A percentile compares a stretch with the other conserved stretches of the same genome.
These are phyloP conservation scores for Ciconia maguari DNA, from an alignment of 2,113 vertebrate genomes.

Conservation along the genomic window DNA sequence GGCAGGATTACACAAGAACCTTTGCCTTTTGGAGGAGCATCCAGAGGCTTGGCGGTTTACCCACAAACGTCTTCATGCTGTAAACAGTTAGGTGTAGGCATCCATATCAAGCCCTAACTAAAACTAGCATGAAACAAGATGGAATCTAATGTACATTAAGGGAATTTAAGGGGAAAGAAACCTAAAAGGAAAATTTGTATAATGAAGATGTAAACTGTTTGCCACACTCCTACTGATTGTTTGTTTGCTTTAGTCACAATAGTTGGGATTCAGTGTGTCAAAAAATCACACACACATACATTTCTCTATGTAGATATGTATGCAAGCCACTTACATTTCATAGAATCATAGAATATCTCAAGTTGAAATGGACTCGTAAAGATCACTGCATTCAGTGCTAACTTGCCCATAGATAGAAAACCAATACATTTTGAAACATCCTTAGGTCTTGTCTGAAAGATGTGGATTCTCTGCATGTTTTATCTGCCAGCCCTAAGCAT, in stretches of 20 bases:
- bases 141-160: accelerated
- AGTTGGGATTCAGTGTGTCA: neutral
- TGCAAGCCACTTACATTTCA: neutral
- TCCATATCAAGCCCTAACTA: neutral
- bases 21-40: neutral
- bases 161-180: neutral
- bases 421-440: neutral
- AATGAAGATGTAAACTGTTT: neutral
- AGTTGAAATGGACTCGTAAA: neutral
- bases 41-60: neutral
- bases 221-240: neutral
- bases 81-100: neutral
- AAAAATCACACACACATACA: neutral
- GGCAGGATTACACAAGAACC: neutral
- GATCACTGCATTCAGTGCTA: neutral
- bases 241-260: neutral
- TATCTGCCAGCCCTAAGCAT: neutral
- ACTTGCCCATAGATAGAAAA: neutral
- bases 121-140: neutral
- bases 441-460: neutral
- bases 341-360: neutral
- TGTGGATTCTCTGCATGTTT: neutral
- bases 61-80: neutral
- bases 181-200: neutral
- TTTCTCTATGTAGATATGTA: neutral